Percentiles rank a stretch among this genome's conserved stretches.
These are phyloP conservation scores for Eumacrocentrus americanus DNA, from an alignment of 2,888 invertebrate genomes.

Conservation along the genomic window DNA sequence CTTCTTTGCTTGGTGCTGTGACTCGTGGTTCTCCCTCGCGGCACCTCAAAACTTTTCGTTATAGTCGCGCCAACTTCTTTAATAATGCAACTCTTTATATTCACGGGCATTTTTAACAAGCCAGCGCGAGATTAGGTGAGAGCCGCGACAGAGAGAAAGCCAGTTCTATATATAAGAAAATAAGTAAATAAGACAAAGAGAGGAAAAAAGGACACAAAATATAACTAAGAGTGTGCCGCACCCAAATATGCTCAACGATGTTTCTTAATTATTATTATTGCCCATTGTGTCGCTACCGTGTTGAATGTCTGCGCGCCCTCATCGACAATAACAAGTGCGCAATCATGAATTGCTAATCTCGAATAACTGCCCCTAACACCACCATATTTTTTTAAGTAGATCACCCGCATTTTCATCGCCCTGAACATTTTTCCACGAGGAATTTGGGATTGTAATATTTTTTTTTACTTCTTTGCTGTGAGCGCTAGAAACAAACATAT, in stretches of 20 bases:
- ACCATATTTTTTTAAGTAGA: conserved; percentile 14
- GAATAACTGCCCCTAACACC: conserved; percentile 29
- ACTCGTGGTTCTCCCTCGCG: conserved; percentile 37
- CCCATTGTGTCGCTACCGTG: conserved; percentile 52
- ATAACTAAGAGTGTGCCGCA: conserved; percentile 30
- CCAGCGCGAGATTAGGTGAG: conserved; percentile 57
- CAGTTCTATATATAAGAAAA: conserved; percentile 25
- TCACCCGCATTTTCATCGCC: conserved; percentile 11
- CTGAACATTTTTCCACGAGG: not conserved
- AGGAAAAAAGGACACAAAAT: conserved; percentile 32
- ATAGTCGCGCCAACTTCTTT: conserved; percentile 57
- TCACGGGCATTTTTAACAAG: conserved; percentile 61
- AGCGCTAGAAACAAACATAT: not conserved
- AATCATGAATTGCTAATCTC: conserved; percentile 60
- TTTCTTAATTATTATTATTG: conserved; percentile 62
- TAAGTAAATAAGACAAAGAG: conserved; percentile 26
- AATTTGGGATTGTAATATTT: not conserved
- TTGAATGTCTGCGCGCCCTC: conserved; percentile 50
- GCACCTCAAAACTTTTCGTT: conserved; percentile 24
- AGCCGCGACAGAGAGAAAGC: conserved; percentile 30
- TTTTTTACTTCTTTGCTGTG: not conserved
- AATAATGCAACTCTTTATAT: conserved; percentile 64
- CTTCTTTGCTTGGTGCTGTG: conserved; percentile 44
- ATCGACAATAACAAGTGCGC: conserved; percentile 56
- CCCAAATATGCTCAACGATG: conserved; percentile 54